phyloP scores from a whole-genome alignment of 1,140 invertebrate species.

The Drosophila nigromelanica region DNA sequence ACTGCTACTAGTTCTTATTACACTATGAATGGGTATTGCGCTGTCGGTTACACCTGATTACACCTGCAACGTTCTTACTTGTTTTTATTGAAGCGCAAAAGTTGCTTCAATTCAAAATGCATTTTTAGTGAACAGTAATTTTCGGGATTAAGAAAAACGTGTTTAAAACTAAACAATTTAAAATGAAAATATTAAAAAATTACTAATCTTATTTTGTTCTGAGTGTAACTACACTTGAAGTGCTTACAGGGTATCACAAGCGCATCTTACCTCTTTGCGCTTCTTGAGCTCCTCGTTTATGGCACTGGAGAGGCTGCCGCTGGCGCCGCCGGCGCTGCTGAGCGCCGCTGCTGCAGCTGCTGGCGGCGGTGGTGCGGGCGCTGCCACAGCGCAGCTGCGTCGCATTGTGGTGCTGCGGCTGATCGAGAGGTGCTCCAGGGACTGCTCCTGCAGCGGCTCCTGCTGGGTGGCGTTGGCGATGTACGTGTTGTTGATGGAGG shows the following conservation, averaged over 20 bases:
- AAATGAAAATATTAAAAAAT: too few relatives aligned
- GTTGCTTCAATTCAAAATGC: too few relatives aligned
- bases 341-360: constrained; percentile 25
- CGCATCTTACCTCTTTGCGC: constrained; percentile 85
- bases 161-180: too few relatives aligned
- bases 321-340: not conserved
- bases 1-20: too few relatives aligned
- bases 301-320: constrained; percentile 84
- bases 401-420: constrained; percentile 63
- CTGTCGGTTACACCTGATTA: too few relatives aligned
- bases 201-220: too few relatives aligned
- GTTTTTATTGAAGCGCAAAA: too few relatives aligned
- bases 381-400: constrained; percentile 15
- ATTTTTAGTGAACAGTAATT: too few relatives aligned
- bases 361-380: constrained; percentile 46
- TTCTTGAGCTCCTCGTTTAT: constrained; percentile 86
- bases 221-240: too few relatives aligned
- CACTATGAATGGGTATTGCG: too few relatives aligned
- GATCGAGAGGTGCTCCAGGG: constrained; percentile 6
- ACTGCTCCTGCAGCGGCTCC: constrained; percentile 26
- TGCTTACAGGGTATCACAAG: constrained; percentile 4
- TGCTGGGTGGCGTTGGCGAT: constrained; percentile 40
- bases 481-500: constrained; percentile 85
- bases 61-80: too few relatives aligned
- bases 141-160: too few relatives aligned